Conservation (phyloP, 92 coral and sea anemone species). For the Zoanthus solanderi region DNA sequence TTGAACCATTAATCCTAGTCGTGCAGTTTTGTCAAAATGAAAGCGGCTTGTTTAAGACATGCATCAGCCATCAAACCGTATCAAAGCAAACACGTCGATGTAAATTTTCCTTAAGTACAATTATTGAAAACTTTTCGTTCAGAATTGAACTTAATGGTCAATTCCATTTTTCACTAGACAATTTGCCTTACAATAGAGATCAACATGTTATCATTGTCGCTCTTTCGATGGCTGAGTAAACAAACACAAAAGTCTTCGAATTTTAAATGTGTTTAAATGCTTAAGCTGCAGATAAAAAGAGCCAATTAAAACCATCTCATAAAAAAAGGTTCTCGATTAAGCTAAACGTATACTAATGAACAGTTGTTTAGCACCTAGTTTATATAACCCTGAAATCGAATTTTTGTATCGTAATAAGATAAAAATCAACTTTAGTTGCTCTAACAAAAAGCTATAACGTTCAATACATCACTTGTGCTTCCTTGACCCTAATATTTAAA, state of each 20-base stretch:
- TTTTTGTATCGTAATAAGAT: too few relatives aligned
- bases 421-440: too few relatives aligned
- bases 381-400: too few relatives aligned
- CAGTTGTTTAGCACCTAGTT: neutral
- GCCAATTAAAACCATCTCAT: neutral
- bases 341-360: neutral
- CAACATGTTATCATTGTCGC: neutral
- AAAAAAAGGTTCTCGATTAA: neutral
- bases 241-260: neutral
- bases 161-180: neutral
- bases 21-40: neutral
- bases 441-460: too few relatives aligned
- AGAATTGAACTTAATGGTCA: neutral
- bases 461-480: too few relatives aligned
- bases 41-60: neutral
- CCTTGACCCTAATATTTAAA: too few relatives aligned
- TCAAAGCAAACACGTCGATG: neutral
- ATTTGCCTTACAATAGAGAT: conserved; percentile 31
- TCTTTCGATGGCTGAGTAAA: conserved; percentile 10
- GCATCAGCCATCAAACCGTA: neutral
- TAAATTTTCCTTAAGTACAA: neutral
- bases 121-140: neutral
- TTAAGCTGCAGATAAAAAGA: neutral
- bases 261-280: neutral
- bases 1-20: neutral